Base-by-base conservation (phyloP, 2,797 vertebrate species). In the Platalea minor region DNA sequence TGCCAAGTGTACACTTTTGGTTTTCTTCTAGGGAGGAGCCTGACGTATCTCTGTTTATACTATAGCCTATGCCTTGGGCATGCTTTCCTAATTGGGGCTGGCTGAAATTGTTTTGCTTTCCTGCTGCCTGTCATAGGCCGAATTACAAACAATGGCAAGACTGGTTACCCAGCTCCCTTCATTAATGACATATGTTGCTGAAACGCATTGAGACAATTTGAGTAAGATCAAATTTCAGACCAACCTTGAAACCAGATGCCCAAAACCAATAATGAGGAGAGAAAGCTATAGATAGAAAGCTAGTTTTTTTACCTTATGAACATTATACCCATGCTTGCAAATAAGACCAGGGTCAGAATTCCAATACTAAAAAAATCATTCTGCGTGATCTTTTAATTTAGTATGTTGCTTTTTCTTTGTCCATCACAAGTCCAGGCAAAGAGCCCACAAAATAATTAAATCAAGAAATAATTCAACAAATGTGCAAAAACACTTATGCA, bases 161-260 rank as follows among this genome's bases (percentile, higher is more conserved):
- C 87, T 12, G 11, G 59, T 92, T 89, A 89, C 78, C 37, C 93
- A 87, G 28, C 60, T 91, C 77, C 56, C 45, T 88, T 95, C 89
- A 95, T 96, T 94, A 95, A 95, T 87, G 97, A 83, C 94, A 95
- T 53, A 69, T 78, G 93, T 85, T 96, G 72, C 77, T 97, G 85
- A 78, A 94, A 78, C 7, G 63, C 79, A 29, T 7, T 70, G 81
- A 68, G 74, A 89, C 61, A 85, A 56, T 65, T 81, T 41, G 45
- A 81, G 74, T 37, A 75, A 79, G 85, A 94, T 96, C 95, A 90
- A 76, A 80, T 97, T 95, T 92, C 97, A 96, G 64, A 59, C 84
- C 85, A 95, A 81, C 83, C 87, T 94, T 81, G 87, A 97, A 94
- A 94, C 25, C 80, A 93, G 85, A 96, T 90, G 53, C 51, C 67